Evolutionary conservation across 2,888 invertebrate genomes (phyloP).

Genomic region (Agrenia bidenticulata): DNA sequence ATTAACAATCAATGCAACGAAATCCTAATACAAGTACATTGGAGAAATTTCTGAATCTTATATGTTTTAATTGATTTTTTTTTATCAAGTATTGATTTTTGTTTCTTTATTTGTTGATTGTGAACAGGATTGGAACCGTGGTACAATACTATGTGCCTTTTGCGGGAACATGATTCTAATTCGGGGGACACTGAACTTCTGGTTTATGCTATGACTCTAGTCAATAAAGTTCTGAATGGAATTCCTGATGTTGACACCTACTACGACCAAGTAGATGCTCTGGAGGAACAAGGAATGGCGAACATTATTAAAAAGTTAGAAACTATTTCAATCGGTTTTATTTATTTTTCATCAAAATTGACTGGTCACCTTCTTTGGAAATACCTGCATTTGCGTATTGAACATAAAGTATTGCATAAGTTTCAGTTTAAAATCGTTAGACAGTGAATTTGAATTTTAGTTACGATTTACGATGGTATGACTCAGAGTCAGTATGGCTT

Average conservation of each 20-base stretch:
- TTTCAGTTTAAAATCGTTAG: too few relatives aligned
- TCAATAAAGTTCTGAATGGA: slow-evolving; percentile 92
- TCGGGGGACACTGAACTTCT: slow-evolving; percentile 87
- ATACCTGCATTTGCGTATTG: too few relatives aligned
- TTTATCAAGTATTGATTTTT: neutral
- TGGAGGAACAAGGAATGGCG: slow-evolving; percentile 93
- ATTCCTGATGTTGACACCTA: slow-evolving; percentile 94
- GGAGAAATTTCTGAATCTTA: neutral
- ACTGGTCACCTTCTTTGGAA: too few relatives aligned
- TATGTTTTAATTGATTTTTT: neutral
- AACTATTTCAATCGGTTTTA: too few relatives aligned
- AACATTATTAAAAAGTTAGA: slow-evolving; percentile 71
- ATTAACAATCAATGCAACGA: too few relatives aligned
- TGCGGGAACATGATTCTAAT: slow-evolving; percentile 86
- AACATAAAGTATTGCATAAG: too few relatives aligned
- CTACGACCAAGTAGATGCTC: slow-evolving; percentile 93
- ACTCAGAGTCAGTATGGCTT: too few relatives aligned
- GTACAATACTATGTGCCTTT: slow-evolving; percentile 77
- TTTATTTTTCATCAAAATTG: too few relatives aligned
- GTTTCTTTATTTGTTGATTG: neutral
- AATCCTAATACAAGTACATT: neutral
- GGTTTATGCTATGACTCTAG: slow-evolving; percentile 92
- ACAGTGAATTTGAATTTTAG: too few relatives aligned
- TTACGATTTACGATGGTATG: too few relatives aligned
- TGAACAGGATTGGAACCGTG: slow-evolving; percentile 66